Evolutionary conservation across 2,888 invertebrate genomes (phyloP).

Genomic region (Meiosimyza platycephala): DNA sequence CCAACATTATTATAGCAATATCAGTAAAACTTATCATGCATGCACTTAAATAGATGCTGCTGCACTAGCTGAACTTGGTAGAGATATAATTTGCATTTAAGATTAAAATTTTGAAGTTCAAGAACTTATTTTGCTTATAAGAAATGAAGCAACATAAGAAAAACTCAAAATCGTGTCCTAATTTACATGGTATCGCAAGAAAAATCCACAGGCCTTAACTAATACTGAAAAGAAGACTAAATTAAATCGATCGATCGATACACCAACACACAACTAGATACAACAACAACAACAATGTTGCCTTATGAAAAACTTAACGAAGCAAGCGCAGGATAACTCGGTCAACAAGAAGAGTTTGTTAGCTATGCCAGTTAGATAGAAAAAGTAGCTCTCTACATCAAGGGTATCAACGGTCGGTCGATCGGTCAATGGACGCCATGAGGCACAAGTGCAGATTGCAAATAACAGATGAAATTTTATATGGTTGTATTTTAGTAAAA

Average conservation of each 20-base stretch:
- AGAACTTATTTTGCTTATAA: slow-evolving; percentile 13
- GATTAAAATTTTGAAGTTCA: slow-evolving; percentile 32
- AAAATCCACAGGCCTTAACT: neutral
- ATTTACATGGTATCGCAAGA: slow-evolving; percentile 26
- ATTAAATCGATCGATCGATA: slow-evolving; percentile 30
- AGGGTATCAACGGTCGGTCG: neutral
- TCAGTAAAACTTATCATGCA: too few species aligned
- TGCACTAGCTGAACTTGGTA: neutral
- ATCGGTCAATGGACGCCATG: neutral
- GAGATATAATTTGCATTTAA: slow-evolving; percentile 28
- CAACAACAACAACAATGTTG: neutral
- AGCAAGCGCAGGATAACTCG: slow-evolving; percentile 25
- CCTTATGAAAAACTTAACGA: neutral
- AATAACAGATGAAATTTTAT: neutral
- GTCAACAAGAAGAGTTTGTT: too few species aligned
- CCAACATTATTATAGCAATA: too few species aligned
- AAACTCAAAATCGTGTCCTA: slow-evolving; percentile 25
- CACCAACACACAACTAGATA: slow-evolving; percentile 14
- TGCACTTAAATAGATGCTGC: neutral
- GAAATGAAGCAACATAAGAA: neutral
- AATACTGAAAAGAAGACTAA: slow-evolving; percentile 10
- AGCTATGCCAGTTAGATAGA: neutral
- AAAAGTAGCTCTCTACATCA: neutral
- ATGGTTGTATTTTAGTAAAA: too few species aligned
- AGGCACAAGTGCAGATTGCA: slow-evolving; percentile 30